Evolutionary conservation across 2,888 invertebrate genomes (phyloP), one percentile per base, ranked within the genome.

Genomic region (Drosophila crucigera): DNA sequence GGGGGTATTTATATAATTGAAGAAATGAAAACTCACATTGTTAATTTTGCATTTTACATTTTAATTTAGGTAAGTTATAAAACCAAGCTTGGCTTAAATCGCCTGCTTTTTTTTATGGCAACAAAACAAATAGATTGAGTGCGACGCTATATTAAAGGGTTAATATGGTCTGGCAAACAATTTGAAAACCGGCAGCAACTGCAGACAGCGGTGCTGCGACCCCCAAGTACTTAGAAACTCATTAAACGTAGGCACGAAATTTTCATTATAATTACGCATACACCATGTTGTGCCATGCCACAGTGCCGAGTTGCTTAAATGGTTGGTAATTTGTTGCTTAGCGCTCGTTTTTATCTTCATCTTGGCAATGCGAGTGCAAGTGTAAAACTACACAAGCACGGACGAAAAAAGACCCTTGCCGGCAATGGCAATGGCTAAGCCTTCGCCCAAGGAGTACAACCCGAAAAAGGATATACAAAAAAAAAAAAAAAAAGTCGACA

Each of bases 181-280:
- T 70, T 82, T 71, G 41, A 11, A 59, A 47, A 35, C 41, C 33
- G 30, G 39, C 28, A 50, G 64, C 62, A 73, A 62, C 50, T 64
- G 39, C 14, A 41, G 39, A 6, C 16, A 28, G n/a, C 31, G 53
- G 5, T 7, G 39, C 43, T 43, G 43, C 49, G 49, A 49, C 62
- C 66, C 66, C 63, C 52, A 64, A 76, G 71, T 82, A 70, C 73
- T 78, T 71, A 60, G 68, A 69, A 82, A 72, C 83, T 87, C 86
- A 83, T 88, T 81, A 84, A 79, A 74, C 53, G 74, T 62, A 65
- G 65, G 71, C 79, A 80, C 69, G 70, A 80, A 80, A 78, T 80
- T 85, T 80, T 73, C 86, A 85, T 85, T 89, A 86, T 72, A 84
- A 86, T 84, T 74, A 81, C 80, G 88, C 68, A 85, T 79, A 79